phyloP scores from a whole-genome alignment of 1,140 invertebrate genomes.

The Ceratoteleas bidentatus region DNA sequence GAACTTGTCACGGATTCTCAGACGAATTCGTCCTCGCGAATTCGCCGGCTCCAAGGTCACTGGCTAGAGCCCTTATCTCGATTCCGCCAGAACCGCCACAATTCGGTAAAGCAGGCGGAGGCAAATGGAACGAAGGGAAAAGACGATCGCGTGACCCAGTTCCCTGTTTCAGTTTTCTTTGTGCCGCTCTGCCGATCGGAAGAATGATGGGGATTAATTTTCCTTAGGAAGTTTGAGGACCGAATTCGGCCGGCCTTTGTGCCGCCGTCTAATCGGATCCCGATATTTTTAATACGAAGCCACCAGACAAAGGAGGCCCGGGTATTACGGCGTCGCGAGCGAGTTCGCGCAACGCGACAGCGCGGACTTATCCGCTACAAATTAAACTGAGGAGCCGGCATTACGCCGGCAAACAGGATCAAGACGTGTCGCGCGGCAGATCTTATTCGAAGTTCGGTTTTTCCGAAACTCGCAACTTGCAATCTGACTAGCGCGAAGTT shows the following conservation, averaged over 20 bases:
- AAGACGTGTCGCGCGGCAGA: constrained; percentile 11
- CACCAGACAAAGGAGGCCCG: constrained; percentile 12
- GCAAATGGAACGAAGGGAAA: constrained; percentile 23
- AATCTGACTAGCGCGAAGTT: constrained; percentile 16
- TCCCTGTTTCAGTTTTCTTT: constrained; percentile 50
- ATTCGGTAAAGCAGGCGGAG: background rate
- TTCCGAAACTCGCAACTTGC: constrained; percentile 3
- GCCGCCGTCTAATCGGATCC: constrained; percentile 32
- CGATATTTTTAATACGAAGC: constrained; percentile 33
- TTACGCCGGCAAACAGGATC: constrained; percentile 30
- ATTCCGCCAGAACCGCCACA: constrained; percentile 6
- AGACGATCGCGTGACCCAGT: constrained; percentile 42
- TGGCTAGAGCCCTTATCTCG: constrained; percentile 18
- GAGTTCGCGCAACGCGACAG: constrained; percentile 19
- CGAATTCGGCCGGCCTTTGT: constrained; percentile 36
- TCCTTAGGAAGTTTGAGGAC: constrained; percentile 33
- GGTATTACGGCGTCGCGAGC: constrained; percentile 2
- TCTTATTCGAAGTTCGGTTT: background rate
- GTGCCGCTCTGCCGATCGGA: constrained; percentile 12
- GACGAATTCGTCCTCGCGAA: background rate
- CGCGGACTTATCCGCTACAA: constrained; percentile 8
- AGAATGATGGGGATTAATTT: constrained; percentile 44
- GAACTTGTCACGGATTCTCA: no score
- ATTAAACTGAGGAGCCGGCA: constrained; percentile 21
- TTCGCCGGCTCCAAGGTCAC: constrained; percentile 17